Percentiles rank a stretch among this genome's conserved stretches.
These are phyloP conservation scores for human DNA, from an alignment of 2,113 vertebrate genomes.

Conservation along the genomic window GRCh38 chr5:22538501-22539000, in stretches of 20 bases:
- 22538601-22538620: neutral
- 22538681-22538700: neutral
- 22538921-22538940: neutral
- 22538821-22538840: neutral
- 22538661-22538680: neutral
- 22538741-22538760: neutral
- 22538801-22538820: neutral
- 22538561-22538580: neutral
- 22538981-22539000: neutral
- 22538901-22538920: neutral
- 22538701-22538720: neutral
- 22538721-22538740: neutral
- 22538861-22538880: neutral
- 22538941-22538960: neutral
- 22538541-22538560: neutral
- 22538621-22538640: neutral
- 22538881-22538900: neutral
- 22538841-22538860: neutral
- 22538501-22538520: neutral
- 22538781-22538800: neutral
- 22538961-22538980: neutral
- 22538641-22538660: neutral
- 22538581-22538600: rapidly evolving
- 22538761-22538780: neutral
- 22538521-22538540: neutral